phyloP scores from a whole-genome alignment of 2,113 vertebrate species.

The Pollachius pollachius region DNA sequence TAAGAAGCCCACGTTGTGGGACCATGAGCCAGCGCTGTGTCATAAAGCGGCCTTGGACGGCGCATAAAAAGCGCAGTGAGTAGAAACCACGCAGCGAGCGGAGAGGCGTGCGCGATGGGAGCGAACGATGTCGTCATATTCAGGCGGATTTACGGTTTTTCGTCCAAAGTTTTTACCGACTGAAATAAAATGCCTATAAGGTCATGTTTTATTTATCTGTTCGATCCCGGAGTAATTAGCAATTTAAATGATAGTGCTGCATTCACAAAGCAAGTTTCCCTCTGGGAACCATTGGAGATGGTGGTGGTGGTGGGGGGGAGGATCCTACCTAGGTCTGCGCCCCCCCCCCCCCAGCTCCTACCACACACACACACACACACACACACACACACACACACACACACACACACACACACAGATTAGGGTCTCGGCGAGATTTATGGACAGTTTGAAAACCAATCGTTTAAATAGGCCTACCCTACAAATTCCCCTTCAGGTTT shows the following conservation, averaged over 20 bases:
- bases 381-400: too few species aligned
- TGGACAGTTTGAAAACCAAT: neutral
- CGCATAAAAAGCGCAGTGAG: too few species aligned
- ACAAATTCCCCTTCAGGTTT: constrained; percentile 9
- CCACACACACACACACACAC: too few species aligned
- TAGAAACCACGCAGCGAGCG: neutral
- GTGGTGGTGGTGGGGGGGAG: neutral
- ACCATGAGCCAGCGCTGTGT: too few species aligned
- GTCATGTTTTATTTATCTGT: constrained; percentile 67
- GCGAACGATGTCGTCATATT: neutral
- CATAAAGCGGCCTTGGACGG: too few species aligned
- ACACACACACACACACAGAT: neutral
- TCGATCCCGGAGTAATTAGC: constrained; percentile 60
- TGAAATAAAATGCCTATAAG: constrained; percentile 53
- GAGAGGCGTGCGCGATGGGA: neutral
- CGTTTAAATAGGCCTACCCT: neutral
- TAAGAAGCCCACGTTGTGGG: too few species aligned
- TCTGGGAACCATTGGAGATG: constrained; percentile 37
- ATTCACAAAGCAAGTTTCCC: constrained; percentile 43
- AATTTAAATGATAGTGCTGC: constrained; percentile 57
- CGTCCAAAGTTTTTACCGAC: constrained; percentile 51
- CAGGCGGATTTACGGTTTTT: constrained; percentile 41
- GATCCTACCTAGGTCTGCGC: constrained; percentile 18
- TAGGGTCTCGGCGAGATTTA: neutral
- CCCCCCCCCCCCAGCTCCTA: neutral